Conservation (phyloP, 2,113 vertebrate genomes). For the Zeus faber region DNA sequence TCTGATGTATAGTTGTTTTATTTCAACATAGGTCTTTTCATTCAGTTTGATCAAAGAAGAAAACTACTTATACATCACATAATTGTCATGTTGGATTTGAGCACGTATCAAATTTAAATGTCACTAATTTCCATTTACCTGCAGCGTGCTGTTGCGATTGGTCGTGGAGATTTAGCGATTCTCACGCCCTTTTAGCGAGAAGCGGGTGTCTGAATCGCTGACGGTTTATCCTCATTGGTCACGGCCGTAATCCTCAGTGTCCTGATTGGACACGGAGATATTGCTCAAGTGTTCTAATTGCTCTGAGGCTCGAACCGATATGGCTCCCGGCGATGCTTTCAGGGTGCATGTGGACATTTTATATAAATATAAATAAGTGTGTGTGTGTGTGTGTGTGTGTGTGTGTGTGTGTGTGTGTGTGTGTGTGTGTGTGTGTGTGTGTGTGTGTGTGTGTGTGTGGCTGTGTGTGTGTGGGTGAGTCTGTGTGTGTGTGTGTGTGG, state of each 20-base stretch:
- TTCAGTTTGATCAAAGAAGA: no score
- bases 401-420: not conserved
- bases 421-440: constrained; percentile 3
- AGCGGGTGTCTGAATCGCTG: constrained; percentile 49
- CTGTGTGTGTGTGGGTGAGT: no score
- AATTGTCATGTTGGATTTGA: no score
- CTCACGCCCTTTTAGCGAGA: constrained; percentile 50
- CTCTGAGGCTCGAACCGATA: constrained; percentile 41
- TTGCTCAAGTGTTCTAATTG: constrained; percentile 62
- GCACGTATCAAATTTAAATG: no score
- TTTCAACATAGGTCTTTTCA: no score
- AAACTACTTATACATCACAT: no score
- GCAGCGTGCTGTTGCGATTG: constrained; percentile 36
- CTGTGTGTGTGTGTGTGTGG: no score
- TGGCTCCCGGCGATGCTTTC: constrained; percentile 14
- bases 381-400: constrained; percentile 2
- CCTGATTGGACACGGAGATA: constrained; percentile 65
- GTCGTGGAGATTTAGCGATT: constrained; percentile 48
- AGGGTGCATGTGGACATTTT: constrained; percentile 12
- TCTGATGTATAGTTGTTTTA: no score
- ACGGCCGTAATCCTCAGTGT: constrained; percentile 60
- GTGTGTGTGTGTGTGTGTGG: no score
- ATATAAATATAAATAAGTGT: no score
- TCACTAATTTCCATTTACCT: no score
- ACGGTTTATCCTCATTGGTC: constrained; percentile 65